Conservation (phyloP, 2,113 vertebrate species). For the Notechis scutatus region DNA sequence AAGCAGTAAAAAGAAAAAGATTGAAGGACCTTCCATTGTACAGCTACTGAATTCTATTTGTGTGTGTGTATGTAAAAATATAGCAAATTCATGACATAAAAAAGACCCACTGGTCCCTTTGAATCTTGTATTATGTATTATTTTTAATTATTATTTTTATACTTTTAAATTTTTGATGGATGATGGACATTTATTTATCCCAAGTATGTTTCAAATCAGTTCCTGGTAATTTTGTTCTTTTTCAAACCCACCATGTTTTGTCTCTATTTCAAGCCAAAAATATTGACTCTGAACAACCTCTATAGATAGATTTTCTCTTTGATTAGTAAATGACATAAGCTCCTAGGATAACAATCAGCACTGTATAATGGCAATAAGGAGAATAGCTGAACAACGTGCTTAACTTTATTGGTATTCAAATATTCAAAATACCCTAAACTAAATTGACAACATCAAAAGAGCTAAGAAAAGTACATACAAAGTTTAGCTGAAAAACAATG, state of each 20-base stretch:
- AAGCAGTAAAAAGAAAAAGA: not conserved
- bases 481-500: not conserved
- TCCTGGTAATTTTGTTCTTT: no score
- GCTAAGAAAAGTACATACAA: no score
- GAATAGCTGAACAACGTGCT: not conserved
- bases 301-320: not conserved
- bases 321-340: not conserved
- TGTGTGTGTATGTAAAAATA: no score
- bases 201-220: no score
- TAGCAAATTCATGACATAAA: no score
- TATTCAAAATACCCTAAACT: not conserved
- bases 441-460: not conserved
- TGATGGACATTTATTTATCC: no score
- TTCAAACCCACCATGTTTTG: not conserved
- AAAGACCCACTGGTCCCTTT: no score
- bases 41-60: not conserved
- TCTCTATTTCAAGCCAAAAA: not conserved
- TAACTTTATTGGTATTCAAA: not conserved
- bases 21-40: not conserved
- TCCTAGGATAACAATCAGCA: not conserved
- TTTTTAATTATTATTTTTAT: no score
- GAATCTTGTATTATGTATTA: no score
- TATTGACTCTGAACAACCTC: not conserved
- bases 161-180: not conserved
- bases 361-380: not conserved